These are phyloP conservation scores for Leuciscus waleckii DNA, from an alignment of 2,797 vertebrate genomes.

Conservation along the genomic window DNA sequence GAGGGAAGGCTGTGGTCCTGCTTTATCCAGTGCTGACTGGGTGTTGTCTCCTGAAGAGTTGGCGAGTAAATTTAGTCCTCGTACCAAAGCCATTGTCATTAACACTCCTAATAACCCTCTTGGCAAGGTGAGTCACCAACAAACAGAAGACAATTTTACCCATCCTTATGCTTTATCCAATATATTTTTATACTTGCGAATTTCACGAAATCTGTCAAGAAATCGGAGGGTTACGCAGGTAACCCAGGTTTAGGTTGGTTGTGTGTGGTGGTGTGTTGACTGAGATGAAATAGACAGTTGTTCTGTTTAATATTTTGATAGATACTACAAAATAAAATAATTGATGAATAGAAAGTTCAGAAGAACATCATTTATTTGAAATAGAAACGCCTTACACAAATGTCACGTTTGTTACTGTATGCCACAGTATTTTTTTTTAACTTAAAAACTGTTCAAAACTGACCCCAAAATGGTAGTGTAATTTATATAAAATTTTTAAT, in stretches of 20 bases:
- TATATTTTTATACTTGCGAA: neutral
- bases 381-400: too few species aligned
- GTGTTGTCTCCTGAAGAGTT: constrained; percentile 85
- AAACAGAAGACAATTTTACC: neutral
- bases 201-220: neutral
- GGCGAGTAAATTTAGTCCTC: constrained; percentile 85
- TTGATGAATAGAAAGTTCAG: neutral
- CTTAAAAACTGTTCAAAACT: too few species aligned
- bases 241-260: neutral
- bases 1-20: constrained; percentile 68
- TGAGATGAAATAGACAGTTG: neutral
- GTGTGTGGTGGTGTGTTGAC: neutral
- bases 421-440: neutral
- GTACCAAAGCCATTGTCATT: constrained; percentile 90
- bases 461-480: neutral
- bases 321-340: neutral
- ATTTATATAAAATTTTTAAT: neutral
- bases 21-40: constrained; percentile 86
- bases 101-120: constrained; percentile 97
- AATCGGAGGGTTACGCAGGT: neutral
- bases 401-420: neutral
- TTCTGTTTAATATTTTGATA: neutral
- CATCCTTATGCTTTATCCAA: neutral
- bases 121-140: constrained; percentile 85
- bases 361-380: neutral